Percentiles rank a stretch among this genome's conserved stretches.
Conservation (phyloP, 2,797 vertebrate genomes). For the Australoheros facetus region DNA sequence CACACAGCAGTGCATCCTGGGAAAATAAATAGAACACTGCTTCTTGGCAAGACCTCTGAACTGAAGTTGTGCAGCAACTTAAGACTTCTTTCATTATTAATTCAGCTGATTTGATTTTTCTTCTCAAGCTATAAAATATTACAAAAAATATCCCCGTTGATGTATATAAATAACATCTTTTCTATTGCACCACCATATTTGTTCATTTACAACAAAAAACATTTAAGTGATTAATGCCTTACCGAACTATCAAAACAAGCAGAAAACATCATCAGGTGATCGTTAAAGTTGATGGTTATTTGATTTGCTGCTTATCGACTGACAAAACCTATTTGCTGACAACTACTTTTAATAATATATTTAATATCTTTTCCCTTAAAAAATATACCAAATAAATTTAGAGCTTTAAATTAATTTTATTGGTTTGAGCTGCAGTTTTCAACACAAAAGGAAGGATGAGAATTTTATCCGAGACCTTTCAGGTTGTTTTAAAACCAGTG, state of each 20-base stretch:
- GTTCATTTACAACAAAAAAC: background rate
- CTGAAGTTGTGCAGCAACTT: background rate
- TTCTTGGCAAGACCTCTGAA: background rate
- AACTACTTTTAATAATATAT: too few relatives aligned
- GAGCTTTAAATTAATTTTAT: background rate
- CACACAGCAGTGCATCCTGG: constrained; percentile 27
- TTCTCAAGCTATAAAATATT: background rate
- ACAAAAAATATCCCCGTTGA: background rate
- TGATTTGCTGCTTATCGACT: background rate
- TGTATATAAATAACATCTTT: too few relatives aligned
- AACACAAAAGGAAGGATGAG: too few relatives aligned
- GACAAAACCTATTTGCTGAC: background rate
- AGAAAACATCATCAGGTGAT: background rate
- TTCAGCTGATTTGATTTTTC: background rate
- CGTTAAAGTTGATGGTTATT: background rate
- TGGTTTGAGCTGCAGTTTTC: too few relatives aligned
- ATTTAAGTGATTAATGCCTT: background rate
- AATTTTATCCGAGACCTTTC: too few relatives aligned
- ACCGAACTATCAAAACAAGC: background rate
- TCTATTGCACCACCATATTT: background rate
- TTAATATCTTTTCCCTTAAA: too few relatives aligned
- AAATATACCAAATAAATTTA: too few relatives aligned
- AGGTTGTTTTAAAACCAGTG: too few relatives aligned
- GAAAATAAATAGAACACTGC: background rate
- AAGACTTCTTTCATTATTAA: background rate